These are phyloP conservation scores for Alfaro cultratus DNA, from an alignment of 2,797 vertebrate species.

Conservation along the genomic window DNA sequence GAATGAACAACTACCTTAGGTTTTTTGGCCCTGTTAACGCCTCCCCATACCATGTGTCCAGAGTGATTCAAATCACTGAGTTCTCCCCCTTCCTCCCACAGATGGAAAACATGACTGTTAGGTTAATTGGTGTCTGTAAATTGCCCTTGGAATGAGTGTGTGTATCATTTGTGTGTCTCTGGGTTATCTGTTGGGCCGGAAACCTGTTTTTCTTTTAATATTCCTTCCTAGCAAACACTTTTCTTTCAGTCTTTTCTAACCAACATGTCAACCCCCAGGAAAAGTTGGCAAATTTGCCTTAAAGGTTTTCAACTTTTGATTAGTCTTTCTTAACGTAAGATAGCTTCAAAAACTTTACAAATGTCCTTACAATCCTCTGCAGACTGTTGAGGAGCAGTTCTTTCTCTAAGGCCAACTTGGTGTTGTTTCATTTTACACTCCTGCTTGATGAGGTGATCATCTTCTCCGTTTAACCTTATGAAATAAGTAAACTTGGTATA, in stretches of 20 bases:
- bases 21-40: background rate
- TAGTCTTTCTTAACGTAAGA: background rate
- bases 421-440: background rate
- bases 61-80: background rate
- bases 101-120: no score
- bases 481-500: background rate
- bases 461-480: background rate
- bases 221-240: background rate
- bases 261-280: background rate
- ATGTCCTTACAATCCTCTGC: background rate
- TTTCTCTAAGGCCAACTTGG: background rate
- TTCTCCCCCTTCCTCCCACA: background rate
- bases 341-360: background rate
- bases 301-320: background rate
- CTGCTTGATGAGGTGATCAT: background rate
- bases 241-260: no score
- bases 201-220: background rate
- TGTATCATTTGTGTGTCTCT: background rate
- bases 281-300: background rate
- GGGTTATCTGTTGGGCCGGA: background rate
- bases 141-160: background rate
- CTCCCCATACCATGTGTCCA: background rate
- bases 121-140: background rate
- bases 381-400: background rate
- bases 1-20: background rate